A percentile compares a stretch with the other conserved stretches of the same genome.
Conservation (phyloP, 2,797 vertebrate genomes). For the Pelochelys cantorii region DNA sequence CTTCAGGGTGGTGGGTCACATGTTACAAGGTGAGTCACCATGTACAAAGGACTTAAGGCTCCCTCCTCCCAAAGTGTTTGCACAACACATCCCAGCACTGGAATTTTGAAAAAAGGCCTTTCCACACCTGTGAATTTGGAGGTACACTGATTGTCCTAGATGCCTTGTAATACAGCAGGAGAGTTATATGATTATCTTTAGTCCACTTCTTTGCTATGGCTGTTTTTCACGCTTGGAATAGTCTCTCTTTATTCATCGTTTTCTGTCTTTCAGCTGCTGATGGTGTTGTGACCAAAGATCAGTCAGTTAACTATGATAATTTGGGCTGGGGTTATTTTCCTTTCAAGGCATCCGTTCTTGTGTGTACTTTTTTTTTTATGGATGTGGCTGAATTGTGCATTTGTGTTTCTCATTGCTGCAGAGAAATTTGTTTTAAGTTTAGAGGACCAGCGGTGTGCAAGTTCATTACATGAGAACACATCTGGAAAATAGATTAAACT, state of each 20-base stretch:
- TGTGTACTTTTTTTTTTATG: neutral
- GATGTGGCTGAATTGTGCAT: neutral
- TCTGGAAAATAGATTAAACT: neutral
- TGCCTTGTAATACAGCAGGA: neutral
- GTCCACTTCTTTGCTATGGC: neutral
- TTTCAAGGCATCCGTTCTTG: neutral
- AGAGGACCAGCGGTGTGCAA: conserved; percentile 11
- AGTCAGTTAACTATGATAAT: neutral
- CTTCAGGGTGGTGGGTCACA: neutral
- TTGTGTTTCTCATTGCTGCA: neutral
- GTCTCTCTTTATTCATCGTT: conserved; percentile 25
- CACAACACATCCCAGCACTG: neutral
- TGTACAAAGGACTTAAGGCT: neutral
- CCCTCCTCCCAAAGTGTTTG: neutral
- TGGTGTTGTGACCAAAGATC: neutral
- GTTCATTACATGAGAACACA: neutral
- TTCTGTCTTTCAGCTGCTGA: neutral
- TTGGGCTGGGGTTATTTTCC: neutral
- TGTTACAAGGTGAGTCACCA: neutral
- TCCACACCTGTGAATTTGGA: neutral
- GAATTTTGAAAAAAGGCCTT: neutral
- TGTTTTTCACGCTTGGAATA: conserved; percentile 25
- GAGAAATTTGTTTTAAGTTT: neutral
- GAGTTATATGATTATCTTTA: conserved; percentile 22
- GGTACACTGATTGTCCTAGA: neutral